Base-by-base conservation (phyloP, 2,888 invertebrate genomes). In the Heteropelma amictum region DNA sequence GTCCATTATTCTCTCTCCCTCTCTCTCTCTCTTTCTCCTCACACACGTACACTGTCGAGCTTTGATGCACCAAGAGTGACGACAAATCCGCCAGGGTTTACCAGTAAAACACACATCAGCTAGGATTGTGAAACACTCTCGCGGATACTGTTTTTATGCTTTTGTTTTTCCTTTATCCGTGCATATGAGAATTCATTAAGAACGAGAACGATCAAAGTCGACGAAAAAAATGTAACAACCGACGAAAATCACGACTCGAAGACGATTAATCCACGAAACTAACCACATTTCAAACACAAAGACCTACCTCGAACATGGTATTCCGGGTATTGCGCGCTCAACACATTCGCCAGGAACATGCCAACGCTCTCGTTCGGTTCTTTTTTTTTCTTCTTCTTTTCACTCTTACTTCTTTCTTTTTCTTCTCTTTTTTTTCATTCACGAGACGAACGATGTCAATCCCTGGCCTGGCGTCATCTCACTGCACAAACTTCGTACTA, bases 271-370 rank as follows among this genome's bases (percentile, higher is more conserved):
- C 40, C 10, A 8, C 40, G 40, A 14, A 26, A 51, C 14, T 56
- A 47, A 45, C 56, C 56, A 45, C 38, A 47, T 38, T 28, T n/a
- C 35, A 45, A 63, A 63, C 54, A n/a, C 63, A 38, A 58, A 47
- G 30, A 72, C 76, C 72, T 76, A 76, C 76, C 76, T 76, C 76
- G 76, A 76, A 76, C 68, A 72, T 76, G 56, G 68, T 76, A 71
- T 75, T 71, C 67, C 71, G 71, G 61, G 71, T 75, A 75, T 71
- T 76, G 76, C 71, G 76, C 63, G 76, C 56, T 68, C 40, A 68
- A 67, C 67, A 63, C 63, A 63, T 72, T 68, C 67, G 58, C 72
- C 76, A 76, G 72, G 71, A 72, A 72, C 76, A 76, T 72, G 72
- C 67, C 68, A 72, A 72, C 63, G 61, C 14, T 54, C 56, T 67